Conservation (phyloP, 1,140 invertebrate genomes). For the Scaptodrosophila lebanonensis region DNA sequence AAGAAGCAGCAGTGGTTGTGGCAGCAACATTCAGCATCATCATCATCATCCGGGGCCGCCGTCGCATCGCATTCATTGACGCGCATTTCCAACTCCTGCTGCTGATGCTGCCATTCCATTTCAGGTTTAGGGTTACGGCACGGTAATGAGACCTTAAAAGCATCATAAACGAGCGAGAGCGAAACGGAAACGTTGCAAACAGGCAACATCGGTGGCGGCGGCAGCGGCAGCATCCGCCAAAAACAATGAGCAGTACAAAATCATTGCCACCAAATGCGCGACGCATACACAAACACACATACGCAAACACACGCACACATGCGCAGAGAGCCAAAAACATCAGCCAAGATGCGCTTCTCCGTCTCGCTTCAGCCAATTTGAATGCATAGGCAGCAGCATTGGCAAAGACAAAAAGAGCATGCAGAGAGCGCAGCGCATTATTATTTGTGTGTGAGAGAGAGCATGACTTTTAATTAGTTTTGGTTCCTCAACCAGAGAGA, state of each 20-base stretch:
- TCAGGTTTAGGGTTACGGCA: conserved; percentile 46
- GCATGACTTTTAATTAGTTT: conserved; percentile 15
- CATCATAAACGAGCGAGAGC: conserved; percentile 41
- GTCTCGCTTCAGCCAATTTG: conserved; percentile 44
- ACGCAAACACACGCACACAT: too few species aligned
- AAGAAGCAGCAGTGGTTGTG: conserved; percentile 8
- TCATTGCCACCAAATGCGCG: conserved; percentile 51
- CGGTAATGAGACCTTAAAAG: conserved; percentile 30
- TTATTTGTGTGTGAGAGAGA: conserved; percentile 10
- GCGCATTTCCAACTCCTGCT: conserved; percentile 13
- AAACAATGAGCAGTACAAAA: conserved; percentile 43
- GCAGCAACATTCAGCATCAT: conserved; percentile 16
- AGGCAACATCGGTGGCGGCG: background rate
- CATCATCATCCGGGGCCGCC: too few species aligned
- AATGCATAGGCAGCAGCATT: conserved; percentile 1
- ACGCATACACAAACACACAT: too few species aligned
- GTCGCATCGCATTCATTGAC: conserved; percentile 38
- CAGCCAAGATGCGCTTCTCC: too few species aligned
- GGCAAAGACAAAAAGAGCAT: conserved; percentile 7
- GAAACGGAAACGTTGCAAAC: conserved; percentile 35
- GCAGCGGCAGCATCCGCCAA: conserved; percentile 40
- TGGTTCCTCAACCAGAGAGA: conserved; percentile 4
- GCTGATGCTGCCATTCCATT: conserved; percentile 15
- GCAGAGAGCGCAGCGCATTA: conserved; percentile 11
- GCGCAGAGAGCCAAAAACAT: too few species aligned